Evolutionary conservation across 2,888 invertebrate species (phyloP).

Genomic region (Acronicta leporina): DNA sequence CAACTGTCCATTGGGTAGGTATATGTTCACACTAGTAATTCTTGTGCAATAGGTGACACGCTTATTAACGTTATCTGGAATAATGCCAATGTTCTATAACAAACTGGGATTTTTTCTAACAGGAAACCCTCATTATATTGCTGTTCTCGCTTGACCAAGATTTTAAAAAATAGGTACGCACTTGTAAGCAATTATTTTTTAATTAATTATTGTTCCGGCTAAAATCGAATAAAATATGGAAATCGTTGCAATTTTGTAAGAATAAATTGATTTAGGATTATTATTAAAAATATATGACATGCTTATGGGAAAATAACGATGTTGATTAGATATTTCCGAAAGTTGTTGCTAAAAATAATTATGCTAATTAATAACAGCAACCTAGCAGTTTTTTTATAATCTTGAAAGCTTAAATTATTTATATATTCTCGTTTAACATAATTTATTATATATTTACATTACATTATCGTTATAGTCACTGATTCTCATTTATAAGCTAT

Average conservation of each 20-base stretch:
- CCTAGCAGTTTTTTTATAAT: background rate
- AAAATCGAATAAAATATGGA: background rate
- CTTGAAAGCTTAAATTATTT: background rate
- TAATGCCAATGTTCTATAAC: conserved; percentile 16
- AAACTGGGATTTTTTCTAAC: conserved; percentile 10
- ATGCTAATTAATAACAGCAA: background rate
- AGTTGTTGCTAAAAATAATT: background rate
- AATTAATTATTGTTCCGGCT: no score
- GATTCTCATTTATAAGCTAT: conserved; percentile 3
- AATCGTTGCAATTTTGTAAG: no score
- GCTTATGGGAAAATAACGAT: no score
- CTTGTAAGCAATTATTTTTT: no score
- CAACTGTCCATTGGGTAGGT: no score
- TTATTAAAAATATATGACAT: no score
- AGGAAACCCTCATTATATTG: conserved; percentile 37
- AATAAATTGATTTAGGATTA: no score
- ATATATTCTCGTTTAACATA: no score
- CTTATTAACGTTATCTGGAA: conserved; percentile 23
- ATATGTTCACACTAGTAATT: background rate
- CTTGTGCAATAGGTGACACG: conserved; percentile 13
- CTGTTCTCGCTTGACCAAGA: conserved; percentile 14
- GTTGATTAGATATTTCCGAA: no score
- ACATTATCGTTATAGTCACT: background rate
- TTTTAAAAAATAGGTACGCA: background rate
- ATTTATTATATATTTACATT: background rate